These are phyloP conservation scores for Mylabris sibirica DNA, from an alignment of 2,888 invertebrate genomes.

Conservation along the genomic window DNA sequence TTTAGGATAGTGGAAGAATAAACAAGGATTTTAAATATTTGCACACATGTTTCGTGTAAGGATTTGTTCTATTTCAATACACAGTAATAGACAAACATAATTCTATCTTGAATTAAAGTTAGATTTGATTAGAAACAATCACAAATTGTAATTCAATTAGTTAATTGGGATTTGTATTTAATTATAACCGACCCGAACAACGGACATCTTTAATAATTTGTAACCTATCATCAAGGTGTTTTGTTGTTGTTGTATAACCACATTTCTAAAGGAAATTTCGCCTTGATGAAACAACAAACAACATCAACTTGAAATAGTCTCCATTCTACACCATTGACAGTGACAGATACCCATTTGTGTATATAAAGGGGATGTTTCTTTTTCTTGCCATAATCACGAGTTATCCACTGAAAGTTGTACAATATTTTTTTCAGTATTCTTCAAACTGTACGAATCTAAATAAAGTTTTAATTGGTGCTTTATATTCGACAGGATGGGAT, in stretches of 20 bases:
- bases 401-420: background rate
- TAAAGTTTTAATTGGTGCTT: background rate
- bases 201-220: background rate
- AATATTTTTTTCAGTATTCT: too few species aligned
- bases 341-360: background rate
- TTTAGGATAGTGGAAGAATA: too few species aligned
- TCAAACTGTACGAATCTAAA: background rate
- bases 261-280: background rate
- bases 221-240: background rate
- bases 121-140: background rate
- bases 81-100: too few species aligned
- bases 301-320: background rate
- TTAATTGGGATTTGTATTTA: background rate
- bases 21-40: too few species aligned
- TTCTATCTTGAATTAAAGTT: background rate
- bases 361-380: background rate
- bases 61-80: too few species aligned
- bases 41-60: too few species aligned
- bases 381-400: background rate
- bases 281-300: background rate
- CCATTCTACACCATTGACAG: background rate
- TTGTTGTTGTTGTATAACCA: background rate
- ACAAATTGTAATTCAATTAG: background rate
- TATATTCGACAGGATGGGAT: too few species aligned
- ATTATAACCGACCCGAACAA: background rate